Percentiles rank a stretch among this genome's conserved stretches.
phyloP scores from a whole-genome alignment of 2,888 invertebrate genomes.

The Coecobrya sp. region DNA sequence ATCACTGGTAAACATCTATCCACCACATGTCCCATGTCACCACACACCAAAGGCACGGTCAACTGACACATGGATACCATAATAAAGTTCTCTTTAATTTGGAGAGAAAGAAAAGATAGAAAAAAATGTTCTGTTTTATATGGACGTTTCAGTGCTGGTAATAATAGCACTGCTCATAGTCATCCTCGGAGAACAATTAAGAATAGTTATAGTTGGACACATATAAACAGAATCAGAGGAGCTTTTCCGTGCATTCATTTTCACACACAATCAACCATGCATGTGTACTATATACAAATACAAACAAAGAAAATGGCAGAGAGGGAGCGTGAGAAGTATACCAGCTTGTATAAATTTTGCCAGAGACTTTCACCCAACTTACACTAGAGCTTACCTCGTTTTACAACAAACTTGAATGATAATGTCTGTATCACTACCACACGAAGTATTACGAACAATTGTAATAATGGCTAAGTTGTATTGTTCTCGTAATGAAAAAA shows the following conservation, averaged over 20 bases:
- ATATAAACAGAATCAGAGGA: neutral
- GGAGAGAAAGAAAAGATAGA: neutral
- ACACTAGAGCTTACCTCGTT: neutral
- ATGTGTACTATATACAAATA: no score
- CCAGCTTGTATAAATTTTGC: neutral
- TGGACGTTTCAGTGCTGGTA: neutral
- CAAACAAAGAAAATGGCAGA: neutral
- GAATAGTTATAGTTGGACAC: constrained; percentile 19
- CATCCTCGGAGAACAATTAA: constrained; percentile 41
- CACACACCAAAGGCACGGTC: neutral
- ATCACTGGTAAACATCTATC: neutral
- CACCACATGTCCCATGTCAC: neutral
- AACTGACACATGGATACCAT: neutral
- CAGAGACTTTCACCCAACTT: neutral
- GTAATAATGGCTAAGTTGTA: neutral
- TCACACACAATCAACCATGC: neutral
- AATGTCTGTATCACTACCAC: neutral
- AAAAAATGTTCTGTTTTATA: neutral
- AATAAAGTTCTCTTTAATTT: neutral
- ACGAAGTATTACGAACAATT: neutral
- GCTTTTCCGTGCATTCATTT: neutral
- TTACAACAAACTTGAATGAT: neutral
- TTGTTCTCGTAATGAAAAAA: neutral
- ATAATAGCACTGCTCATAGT: neutral
- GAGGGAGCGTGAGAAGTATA: neutral